These are phyloP conservation scores for Ennomos erosarius DNA, from an alignment of 2,888 invertebrate species.

Conservation along the genomic window DNA sequence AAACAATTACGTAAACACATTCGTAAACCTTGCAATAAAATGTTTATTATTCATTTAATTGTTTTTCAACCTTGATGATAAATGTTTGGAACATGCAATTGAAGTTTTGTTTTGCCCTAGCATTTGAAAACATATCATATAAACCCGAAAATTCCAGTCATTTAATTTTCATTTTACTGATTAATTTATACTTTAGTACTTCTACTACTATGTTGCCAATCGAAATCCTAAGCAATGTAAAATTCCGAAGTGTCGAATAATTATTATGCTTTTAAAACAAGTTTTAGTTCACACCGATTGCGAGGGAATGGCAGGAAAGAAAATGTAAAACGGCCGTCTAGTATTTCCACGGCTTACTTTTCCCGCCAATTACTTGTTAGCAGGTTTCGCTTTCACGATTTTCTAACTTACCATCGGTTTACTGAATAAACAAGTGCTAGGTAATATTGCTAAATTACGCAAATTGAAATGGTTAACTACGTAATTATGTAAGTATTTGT, in stretches of 20 bases:
- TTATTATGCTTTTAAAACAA: constrained; percentile 2
- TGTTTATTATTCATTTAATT: constrained; percentile 10
- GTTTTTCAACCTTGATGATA: constrained; percentile 16
- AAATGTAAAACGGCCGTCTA: constrained; percentile 59
- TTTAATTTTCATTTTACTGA: too few relatives aligned
- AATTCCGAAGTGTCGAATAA: too few relatives aligned
- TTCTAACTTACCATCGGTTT: constrained; percentile 45
- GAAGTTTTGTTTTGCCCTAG: too few relatives aligned
- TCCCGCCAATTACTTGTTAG: constrained; percentile 64
- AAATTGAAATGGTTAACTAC: too few relatives aligned
- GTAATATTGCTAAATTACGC: background rate
- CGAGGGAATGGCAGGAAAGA: constrained; percentile 62
- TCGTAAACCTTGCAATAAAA: constrained; percentile 17
- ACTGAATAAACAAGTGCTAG: constrained; percentile 24
- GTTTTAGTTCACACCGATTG: constrained; percentile 26
- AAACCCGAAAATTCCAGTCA: too few relatives aligned
- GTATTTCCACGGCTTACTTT: constrained; percentile 62
- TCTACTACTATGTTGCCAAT: background rate
- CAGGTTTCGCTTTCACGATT: constrained; percentile 73
- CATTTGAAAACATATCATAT: too few relatives aligned
- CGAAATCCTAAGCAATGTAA: too few relatives aligned
- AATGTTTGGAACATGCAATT: constrained; percentile 4
- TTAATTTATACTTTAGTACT: too few relatives aligned
- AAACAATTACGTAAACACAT: constrained; percentile 20
- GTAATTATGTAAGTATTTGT: too few relatives aligned